phyloP scores from a whole-genome alignment of 92 coral and sea anemone species.

The Metridium senile region DNA sequence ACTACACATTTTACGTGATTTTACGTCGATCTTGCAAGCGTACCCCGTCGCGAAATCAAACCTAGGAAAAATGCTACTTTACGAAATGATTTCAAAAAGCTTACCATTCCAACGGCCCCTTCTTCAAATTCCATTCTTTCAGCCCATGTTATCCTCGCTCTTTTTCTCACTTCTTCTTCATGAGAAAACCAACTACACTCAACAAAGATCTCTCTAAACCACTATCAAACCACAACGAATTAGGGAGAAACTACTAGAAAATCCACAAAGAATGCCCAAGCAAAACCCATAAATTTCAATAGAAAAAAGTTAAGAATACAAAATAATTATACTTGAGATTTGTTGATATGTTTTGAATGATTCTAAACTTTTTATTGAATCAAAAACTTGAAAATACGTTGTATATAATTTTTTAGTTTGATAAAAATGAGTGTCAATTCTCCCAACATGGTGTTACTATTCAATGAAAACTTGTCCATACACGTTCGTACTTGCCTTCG shows the following conservation, averaged over 20 bases:
- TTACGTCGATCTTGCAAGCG: constrained; percentile 2
- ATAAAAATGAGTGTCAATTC: constrained; percentile 1
- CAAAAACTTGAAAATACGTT: neutral
- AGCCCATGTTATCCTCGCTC: neutral
- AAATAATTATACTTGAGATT: no score
- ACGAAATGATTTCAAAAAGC: neutral
- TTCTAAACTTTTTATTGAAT: neutral
- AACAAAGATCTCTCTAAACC: neutral
- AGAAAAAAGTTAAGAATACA: no score
- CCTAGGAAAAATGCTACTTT: neutral
- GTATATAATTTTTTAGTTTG: neutral
- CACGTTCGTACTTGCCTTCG: constrained; percentile 24
- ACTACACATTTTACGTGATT: constrained; percentile 18
- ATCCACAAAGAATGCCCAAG: neutral
- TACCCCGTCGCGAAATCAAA: neutral
- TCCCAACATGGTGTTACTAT: constrained; percentile 3
- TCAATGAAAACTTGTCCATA: constrained; percentile 19
- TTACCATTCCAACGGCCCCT: constrained; percentile 10
- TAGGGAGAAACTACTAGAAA: neutral
- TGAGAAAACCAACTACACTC: neutral
- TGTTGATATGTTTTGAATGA: no score
- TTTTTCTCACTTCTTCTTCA: neutral
- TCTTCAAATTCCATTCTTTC: neutral
- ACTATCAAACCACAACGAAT: constrained; percentile 4
- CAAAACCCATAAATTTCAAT: no score